A percentile compares a stretch with the other conserved stretches of the same genome.
These are phyloP conservation scores for Iselma pallidipennis DNA, from an alignment of 2,888 invertebrate genomes.

Conservation along the genomic window DNA sequence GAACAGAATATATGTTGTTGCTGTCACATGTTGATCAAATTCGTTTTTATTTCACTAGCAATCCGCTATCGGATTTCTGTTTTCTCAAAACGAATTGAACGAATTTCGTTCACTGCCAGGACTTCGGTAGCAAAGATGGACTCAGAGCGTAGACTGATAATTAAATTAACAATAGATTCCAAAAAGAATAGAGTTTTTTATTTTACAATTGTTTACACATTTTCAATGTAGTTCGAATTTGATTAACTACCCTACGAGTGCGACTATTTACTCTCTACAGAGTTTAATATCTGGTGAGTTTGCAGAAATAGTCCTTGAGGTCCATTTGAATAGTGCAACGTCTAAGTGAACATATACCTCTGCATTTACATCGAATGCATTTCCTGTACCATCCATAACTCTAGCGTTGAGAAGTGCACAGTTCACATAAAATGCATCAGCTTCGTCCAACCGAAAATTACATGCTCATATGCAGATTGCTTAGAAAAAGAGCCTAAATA, in stretches of 20 bases:
- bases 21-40: not conserved
- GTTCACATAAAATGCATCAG: slow-evolving; percentile 12
- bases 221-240: not conserved
- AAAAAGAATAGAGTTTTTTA: no score
- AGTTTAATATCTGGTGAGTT: not conserved
- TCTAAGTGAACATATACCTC: not conserved
- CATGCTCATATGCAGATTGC: not conserved
- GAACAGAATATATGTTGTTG: not conserved
- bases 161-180: no score
- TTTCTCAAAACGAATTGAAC: not conserved
- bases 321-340: not conserved
- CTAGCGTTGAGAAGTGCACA: slow-evolving; percentile 24
- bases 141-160: no score
- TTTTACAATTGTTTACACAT: no score
- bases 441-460: not conserved
- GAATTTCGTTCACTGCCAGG: not conserved
- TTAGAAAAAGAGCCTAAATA: not conserved
- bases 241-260: not conserved
- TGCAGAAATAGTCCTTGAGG: not conserved
- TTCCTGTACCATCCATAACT: slow-evolving; percentile 17
- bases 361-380: not conserved
- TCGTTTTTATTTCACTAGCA: not conserved
- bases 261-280: not conserved
- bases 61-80: not conserved
- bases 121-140: no score